phyloP scores from a whole-genome alignment of 2,888 invertebrate genomes.

The Heliconius ismenius region DNA sequence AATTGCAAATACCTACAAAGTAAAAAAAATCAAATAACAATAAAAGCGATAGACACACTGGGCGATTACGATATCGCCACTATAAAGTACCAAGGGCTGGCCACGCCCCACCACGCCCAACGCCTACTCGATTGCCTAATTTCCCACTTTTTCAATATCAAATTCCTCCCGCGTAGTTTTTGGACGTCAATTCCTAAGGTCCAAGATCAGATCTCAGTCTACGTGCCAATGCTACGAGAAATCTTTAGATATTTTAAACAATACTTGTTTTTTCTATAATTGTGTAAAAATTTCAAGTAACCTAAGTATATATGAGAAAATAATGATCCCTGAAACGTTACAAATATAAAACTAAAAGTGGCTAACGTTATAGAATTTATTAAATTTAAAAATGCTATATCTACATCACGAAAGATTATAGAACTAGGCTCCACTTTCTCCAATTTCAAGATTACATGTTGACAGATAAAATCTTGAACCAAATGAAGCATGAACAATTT shows the following conservation, averaged over 20 bases:
- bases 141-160: conserved; percentile 63
- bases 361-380: no score
- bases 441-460: no score
- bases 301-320: no score
- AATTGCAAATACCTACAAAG: neutral
- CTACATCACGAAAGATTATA: no score
- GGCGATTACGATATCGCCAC: conserved; percentile 40
- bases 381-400: no score
- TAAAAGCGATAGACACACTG: conserved; percentile 22
- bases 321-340: no score
- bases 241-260: conserved; percentile 1
- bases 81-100: conserved; percentile 53
- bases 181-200: conserved; percentile 49
- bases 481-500: no score
- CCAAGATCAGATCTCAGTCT: neutral
- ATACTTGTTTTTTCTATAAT: neutral
- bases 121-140: conserved; percentile 57
- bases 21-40: conserved; percentile 6
- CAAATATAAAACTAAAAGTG: no score
- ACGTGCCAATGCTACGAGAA: neutral
- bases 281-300: neutral
- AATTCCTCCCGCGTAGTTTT: conserved; percentile 70
- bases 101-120: conserved; percentile 63
- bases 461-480: no score
- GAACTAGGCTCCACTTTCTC: no score